phyloP scores from a whole-genome alignment of 1,140 invertebrate species.

The Caenorhabditis brenneri region DNA sequence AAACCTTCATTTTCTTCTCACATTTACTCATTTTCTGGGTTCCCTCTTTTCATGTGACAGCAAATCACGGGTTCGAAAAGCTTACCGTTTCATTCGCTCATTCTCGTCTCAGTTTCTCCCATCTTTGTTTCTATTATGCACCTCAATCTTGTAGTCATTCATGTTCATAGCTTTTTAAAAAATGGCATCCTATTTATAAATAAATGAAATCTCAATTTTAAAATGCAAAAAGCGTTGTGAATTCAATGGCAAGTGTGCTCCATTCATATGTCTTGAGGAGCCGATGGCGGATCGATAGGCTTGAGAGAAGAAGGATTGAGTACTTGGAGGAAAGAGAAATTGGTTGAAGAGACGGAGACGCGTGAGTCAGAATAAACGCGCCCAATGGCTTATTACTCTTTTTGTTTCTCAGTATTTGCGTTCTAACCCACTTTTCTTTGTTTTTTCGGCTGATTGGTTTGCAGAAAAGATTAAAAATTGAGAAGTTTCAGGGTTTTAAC shows the following conservation, averaged over 20 bases:
- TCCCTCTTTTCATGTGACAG: conserved; percentile 19
- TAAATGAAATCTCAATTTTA: neutral
- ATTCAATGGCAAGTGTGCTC: conserved; percentile 26
- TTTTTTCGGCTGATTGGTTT: neutral
- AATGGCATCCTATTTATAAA: neutral
- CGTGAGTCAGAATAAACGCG: neutral
- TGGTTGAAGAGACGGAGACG: conserved; percentile 1
- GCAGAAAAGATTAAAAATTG: neutral
- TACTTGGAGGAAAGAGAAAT: neutral
- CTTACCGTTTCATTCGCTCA: neutral
- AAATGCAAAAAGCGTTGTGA: neutral
- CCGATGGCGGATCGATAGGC: conserved; percentile 24
- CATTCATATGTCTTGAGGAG: conserved; percentile 18
- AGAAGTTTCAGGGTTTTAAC: neutral
- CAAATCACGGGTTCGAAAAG: neutral
- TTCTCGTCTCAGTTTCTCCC: neutral
- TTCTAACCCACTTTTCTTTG: neutral
- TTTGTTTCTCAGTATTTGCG: neutral
- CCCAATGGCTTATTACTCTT: neutral
- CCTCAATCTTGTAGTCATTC: neutral
- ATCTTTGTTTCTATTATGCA: neutral
- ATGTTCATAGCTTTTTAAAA: neutral
- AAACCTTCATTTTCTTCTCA: neutral
- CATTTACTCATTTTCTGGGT: conserved; percentile 4
- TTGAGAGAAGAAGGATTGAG: conserved; percentile 24